phyloP scores from a whole-genome alignment of 2,113 vertebrate species.

The Cebus imitator region DNA sequence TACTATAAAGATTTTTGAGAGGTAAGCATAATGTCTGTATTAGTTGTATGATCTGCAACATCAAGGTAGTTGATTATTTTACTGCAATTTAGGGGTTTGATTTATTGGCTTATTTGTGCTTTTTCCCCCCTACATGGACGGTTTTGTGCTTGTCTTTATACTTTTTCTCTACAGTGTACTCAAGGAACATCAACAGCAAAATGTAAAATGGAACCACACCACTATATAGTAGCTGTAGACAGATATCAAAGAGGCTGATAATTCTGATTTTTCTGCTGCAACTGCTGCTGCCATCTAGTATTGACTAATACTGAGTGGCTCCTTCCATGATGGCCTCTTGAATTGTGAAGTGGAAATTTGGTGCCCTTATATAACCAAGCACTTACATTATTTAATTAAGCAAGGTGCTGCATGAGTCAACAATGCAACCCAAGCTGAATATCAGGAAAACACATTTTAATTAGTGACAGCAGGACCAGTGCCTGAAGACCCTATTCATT shows the following conservation, averaged over 20 bases:
- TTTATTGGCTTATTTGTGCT: not conserved
- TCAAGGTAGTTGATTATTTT: not conserved
- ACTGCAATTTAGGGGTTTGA: not conserved
- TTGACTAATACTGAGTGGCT: not conserved
- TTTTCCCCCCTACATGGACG: not conserved
- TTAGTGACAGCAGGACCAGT: conserved; percentile 50
- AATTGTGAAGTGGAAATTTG: conserved; percentile 51
- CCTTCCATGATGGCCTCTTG: not conserved
- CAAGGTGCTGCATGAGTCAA: conserved; percentile 57
- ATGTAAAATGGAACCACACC: not conserved
- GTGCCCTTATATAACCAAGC: conserved; percentile 57
- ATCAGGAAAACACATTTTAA: conserved; percentile 47
- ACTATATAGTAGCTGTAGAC: not conserved
- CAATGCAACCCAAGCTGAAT: conserved; percentile 55
- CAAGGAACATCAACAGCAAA: not conserved
- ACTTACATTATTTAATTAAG: conserved; percentile 80
- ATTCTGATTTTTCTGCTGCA: not conserved
- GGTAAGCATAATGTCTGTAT: not conserved
- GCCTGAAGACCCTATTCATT: conserved; percentile 50
- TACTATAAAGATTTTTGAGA: not conserved
- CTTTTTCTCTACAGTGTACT: not conserved
- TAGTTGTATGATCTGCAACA: not conserved
- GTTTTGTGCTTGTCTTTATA: not conserved
- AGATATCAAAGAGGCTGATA: not conserved
- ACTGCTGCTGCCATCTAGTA: not conserved